Evolutionary conservation across 2,797 vertebrate genomes (phyloP).

Genomic region (Spinus olivaceus): DNA sequence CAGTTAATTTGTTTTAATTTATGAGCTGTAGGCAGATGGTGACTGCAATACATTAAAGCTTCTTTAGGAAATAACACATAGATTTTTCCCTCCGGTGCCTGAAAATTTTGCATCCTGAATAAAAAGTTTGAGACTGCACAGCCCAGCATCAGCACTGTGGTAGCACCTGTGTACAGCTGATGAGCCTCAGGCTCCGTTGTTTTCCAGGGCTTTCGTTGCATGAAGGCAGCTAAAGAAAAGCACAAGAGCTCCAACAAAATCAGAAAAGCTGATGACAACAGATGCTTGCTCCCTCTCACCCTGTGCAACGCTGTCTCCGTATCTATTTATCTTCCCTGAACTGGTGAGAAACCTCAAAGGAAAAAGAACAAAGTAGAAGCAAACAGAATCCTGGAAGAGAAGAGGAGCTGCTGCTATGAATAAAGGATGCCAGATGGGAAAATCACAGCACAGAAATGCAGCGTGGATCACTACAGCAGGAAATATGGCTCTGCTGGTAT

Average conservation of each 20-base stretch:
- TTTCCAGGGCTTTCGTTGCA: background rate
- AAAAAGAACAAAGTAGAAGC: conserved; percentile 20
- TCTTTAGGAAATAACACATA: background rate
- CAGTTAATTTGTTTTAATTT: background rate
- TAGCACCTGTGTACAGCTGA: background rate
- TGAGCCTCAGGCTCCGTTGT: rapidly evolving
- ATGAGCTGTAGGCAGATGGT: background rate
- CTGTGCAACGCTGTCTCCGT: background rate
- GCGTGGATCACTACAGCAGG: background rate
- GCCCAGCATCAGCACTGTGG: rapidly evolving
- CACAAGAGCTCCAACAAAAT: background rate
- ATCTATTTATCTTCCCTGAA: background rate
- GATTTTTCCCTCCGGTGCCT: background rate
- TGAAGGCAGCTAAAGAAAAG: background rate
- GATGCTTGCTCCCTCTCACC: background rate
- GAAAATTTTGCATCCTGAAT: background rate
- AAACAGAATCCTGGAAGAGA: conserved; percentile 8
- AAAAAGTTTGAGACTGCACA: background rate
- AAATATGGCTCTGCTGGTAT: background rate
- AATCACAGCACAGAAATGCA: background rate
- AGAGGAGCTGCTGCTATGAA: background rate
- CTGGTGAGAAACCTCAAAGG: background rate
- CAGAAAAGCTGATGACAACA: background rate
- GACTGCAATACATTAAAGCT: background rate
- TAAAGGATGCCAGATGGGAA: conserved; percentile 12